Percentiles rank a stretch among this genome's conserved stretches.
Evolutionary conservation across 2,888 invertebrate species (phyloP).

Genomic region (Drosophila pseudotalamancana): DNA sequence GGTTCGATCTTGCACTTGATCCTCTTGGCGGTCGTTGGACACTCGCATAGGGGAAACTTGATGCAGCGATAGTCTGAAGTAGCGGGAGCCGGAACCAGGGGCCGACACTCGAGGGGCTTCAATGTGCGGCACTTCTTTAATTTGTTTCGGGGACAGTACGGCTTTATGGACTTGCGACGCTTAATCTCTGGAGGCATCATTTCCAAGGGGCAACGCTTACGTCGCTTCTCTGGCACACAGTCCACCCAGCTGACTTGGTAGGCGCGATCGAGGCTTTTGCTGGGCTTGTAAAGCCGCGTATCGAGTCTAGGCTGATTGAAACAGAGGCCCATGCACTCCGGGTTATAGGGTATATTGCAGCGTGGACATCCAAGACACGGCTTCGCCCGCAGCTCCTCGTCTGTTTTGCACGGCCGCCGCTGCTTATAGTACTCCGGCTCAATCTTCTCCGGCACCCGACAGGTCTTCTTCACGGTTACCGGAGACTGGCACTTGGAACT

Average conservation of each 20-base stretch:
- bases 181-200: background rate
- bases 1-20: background rate
- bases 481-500: background rate
- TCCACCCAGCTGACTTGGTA: slow-evolving; percentile 41
- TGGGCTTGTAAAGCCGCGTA: slow-evolving; percentile 27
- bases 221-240: background rate
- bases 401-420: slow-evolving; percentile 21
- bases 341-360: slow-evolving; percentile 8
- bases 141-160: background rate
- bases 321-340: slow-evolving; percentile 10
- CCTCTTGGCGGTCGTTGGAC: background rate
- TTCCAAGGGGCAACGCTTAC: background rate
- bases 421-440: slow-evolving; percentile 8
- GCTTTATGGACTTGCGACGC: background rate
- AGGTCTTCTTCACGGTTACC: background rate
- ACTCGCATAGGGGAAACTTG: background rate
- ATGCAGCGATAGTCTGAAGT: background rate
- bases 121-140: background rate
- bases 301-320: slow-evolving; percentile 19
- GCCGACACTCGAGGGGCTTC: background rate
- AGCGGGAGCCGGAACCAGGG: background rate
- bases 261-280: slow-evolving; percentile 32
- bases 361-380: slow-evolving; percentile 21
- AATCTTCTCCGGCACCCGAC: background rate
- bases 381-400: slow-evolving; percentile 14